Conservation (phyloP, 2,797 vertebrate species). For the Lutjanus argentimaculatus region DNA sequence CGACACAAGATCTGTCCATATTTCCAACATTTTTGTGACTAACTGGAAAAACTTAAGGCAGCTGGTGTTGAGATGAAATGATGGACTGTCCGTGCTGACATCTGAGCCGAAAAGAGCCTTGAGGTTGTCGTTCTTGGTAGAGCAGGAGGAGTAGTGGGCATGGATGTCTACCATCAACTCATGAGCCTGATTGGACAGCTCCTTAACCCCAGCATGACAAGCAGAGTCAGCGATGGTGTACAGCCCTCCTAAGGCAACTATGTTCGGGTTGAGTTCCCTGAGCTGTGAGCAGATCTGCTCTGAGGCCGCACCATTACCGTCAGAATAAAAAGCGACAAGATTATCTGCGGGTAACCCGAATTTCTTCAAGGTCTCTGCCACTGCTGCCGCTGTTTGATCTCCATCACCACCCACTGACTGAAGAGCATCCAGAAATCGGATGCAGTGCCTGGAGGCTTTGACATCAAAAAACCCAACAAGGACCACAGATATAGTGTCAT, state of each 20-base stretch:
- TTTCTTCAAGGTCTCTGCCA: constrained; percentile 75
- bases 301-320: constrained; percentile 53
- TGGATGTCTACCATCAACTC: constrained; percentile 78
- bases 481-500: constrained; percentile 64
- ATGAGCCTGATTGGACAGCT: constrained; percentile 68
- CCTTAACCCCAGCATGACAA: constrained; percentile 72
- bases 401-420: constrained; percentile 37
- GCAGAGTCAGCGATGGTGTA: constrained; percentile 75
- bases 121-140: constrained; percentile 70
- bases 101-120: constrained; percentile 74
- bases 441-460: constrained; percentile 58
- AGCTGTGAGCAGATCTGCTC: constrained; percentile 74
- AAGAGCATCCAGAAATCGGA: constrained; percentile 83
- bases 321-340: constrained; percentile 76
- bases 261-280: constrained; percentile 77
- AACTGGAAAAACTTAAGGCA: constrained; percentile 75
- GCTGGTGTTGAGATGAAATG: constrained; percentile 49
- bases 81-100: constrained; percentile 32
- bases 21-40: constrained; percentile 71
- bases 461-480: constrained; percentile 84
- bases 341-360: constrained; percentile 77
- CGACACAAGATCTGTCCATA: constrained; percentile 79
- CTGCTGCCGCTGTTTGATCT: constrained; percentile 46
- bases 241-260: constrained; percentile 72
- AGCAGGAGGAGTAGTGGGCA: constrained; percentile 67